Percentiles rank a stretch among this genome's conserved stretches.
Conservation (phyloP, 2,888 invertebrate species). For the Drosophila anomalipes region DNA sequence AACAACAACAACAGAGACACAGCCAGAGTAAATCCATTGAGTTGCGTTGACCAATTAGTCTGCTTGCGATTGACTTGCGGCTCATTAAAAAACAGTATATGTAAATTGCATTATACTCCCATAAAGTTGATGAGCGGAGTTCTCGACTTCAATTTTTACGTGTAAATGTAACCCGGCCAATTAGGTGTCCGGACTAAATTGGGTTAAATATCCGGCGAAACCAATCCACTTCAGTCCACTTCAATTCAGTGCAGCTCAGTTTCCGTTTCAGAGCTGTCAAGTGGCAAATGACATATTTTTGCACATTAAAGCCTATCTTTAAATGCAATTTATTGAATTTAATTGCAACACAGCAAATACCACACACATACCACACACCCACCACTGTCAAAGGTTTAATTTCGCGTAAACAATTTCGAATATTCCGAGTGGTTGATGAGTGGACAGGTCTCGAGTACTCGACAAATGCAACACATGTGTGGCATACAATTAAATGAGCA, state of each 20-base stretch:
- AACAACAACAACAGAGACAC: neutral
- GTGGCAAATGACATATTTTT: constrained; percentile 56
- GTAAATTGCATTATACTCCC: constrained; percentile 64
- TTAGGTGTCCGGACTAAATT: constrained; percentile 63
- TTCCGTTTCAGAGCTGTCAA: neutral
- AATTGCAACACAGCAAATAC: constrained; percentile 70
- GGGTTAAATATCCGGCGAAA: constrained; percentile 45
- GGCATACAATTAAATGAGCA: constrained; percentile 25
- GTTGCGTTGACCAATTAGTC: constrained; percentile 70
- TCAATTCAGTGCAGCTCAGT: constrained; percentile 6
- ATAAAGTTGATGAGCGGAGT: constrained; percentile 43
- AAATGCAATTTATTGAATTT: constrained; percentile 74
- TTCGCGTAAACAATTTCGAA: constrained; percentile 40
- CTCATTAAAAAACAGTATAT: constrained; percentile 81
- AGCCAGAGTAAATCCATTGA: constrained; percentile 24
- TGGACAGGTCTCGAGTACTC: constrained; percentile 5
- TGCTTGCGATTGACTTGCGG: constrained; percentile 76
- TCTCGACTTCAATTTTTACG: constrained; percentile 67
- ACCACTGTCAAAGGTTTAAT: constrained; percentile 49
- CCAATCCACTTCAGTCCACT: constrained; percentile 24
- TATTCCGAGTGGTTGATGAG: constrained; percentile 16
- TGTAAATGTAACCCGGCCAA: constrained; percentile 62
- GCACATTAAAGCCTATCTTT: constrained; percentile 54
- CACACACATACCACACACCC: constrained; percentile 23
- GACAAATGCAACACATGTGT: constrained; percentile 5